Percentiles rank a stretch among this genome's conserved stretches.
phyloP scores from a whole-genome alignment of 2,888 invertebrate species.

The Holacanthella duospinosa region DNA sequence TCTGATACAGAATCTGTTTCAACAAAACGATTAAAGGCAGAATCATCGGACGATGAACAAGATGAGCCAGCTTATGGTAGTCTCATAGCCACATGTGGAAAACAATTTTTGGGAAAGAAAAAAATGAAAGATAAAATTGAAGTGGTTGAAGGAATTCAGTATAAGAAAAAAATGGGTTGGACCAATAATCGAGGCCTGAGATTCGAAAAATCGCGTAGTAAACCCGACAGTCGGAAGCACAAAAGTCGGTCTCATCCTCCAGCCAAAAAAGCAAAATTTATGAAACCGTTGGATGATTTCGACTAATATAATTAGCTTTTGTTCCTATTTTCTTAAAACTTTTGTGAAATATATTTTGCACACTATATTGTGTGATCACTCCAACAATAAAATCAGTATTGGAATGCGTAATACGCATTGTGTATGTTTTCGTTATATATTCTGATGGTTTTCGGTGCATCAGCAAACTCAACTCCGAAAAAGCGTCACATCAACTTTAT shows the following conservation, averaged over 20 bases:
- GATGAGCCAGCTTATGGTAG: conserved; percentile 18
- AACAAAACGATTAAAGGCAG: not conserved
- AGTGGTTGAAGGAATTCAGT: not conserved
- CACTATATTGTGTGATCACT: too few species aligned
- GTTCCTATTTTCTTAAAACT: too few species aligned
- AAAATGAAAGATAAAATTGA: not conserved
- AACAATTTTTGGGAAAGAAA: conserved; percentile 17
- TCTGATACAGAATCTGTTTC: not conserved
- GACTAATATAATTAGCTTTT: too few species aligned
- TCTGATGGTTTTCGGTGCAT: too few species aligned
- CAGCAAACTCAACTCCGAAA: too few species aligned
- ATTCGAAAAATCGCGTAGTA: too few species aligned
- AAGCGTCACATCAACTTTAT: too few species aligned
- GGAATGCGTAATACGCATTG: too few species aligned
- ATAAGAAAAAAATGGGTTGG: conserved; percentile 1
- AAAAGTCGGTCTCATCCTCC: not conserved
- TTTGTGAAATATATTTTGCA: too few species aligned
- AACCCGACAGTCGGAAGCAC: not conserved
- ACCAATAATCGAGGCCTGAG: not conserved
- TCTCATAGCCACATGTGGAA: conserved; percentile 24
- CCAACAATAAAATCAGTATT: too few species aligned
- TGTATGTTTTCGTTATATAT: too few species aligned
- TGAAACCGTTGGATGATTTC: conserved; percentile 22
- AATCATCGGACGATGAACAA: not conserved
- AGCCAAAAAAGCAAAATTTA: conserved; percentile 14